Evolutionary conservation across 2,113 vertebrate species (phyloP).

Genomic region (Orthonyx spaldingii): DNA sequence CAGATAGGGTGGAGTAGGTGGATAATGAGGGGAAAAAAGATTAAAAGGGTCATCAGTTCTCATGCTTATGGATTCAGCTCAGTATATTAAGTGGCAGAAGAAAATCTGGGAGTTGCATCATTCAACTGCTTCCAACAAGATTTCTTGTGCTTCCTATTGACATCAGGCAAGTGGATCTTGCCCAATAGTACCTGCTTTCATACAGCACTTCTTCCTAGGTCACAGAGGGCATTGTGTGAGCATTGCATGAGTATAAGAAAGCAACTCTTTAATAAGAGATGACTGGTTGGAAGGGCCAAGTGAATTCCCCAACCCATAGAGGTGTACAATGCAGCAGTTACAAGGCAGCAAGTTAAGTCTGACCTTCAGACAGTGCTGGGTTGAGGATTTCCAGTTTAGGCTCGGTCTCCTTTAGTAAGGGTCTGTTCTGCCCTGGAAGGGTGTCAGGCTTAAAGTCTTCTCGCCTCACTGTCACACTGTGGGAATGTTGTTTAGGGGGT

Average conservation of each 20-base stretch:
- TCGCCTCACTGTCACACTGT: fast-evolving
- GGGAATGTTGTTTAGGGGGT: background rate
- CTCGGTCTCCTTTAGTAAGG: background rate
- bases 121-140: background rate
- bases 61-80: background rate
- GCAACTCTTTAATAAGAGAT: background rate
- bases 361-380: background rate
- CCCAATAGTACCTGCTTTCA: background rate
- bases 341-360: background rate
- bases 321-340: background rate
- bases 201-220: background rate
- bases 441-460: background rate
- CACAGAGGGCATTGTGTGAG: background rate
- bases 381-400: background rate
- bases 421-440: background rate
- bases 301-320: background rate
- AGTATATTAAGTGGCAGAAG: background rate
- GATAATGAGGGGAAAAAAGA: background rate
- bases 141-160: background rate
- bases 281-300: background rate
- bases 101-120: background rate
- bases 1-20: background rate
- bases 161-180: background rate
- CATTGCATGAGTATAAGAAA: background rate
- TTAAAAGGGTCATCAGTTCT: background rate